phyloP scores from a whole-genome alignment of 2,888 invertebrate genomes.

The Hyalella azteca region DNA sequence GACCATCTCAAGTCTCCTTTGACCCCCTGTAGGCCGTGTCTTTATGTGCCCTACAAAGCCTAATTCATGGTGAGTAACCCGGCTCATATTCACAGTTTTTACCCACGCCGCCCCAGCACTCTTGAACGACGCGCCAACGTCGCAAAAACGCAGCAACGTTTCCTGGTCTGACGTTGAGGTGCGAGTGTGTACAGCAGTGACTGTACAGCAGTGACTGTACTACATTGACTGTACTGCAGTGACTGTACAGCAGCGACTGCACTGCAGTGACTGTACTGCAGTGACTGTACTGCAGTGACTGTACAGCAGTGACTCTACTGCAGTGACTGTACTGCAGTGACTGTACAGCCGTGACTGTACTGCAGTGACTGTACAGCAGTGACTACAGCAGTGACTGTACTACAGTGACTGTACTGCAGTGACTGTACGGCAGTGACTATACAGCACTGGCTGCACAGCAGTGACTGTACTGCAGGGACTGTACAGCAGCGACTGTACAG shows the following conservation, averaged over 20 bases:
- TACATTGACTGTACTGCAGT: neutral
- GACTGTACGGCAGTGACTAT: neutral
- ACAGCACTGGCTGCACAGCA: neutral
- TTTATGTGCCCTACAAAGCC: no score
- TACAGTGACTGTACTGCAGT: neutral
- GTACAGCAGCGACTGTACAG: no score
- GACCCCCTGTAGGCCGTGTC: no score
- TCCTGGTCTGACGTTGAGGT: no score
- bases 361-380: neutral
- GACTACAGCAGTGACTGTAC: neutral
- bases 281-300: neutral
- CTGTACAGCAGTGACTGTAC: no score
- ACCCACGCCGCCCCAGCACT: no score
- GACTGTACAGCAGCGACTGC: neutral
- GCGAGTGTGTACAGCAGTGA: no score
- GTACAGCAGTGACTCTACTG: neutral
- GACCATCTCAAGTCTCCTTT: no score
- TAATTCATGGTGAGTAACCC: no score
- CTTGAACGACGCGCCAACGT: no score
- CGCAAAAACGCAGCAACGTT: no score
- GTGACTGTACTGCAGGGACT: neutral
- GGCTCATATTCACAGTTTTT: no score
- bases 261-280: neutral
- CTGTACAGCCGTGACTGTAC: neutral
- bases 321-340: neutral